These are phyloP conservation scores for Hedya salicella DNA, from an alignment of 2,888 invertebrate species.

Conservation along the genomic window DNA sequence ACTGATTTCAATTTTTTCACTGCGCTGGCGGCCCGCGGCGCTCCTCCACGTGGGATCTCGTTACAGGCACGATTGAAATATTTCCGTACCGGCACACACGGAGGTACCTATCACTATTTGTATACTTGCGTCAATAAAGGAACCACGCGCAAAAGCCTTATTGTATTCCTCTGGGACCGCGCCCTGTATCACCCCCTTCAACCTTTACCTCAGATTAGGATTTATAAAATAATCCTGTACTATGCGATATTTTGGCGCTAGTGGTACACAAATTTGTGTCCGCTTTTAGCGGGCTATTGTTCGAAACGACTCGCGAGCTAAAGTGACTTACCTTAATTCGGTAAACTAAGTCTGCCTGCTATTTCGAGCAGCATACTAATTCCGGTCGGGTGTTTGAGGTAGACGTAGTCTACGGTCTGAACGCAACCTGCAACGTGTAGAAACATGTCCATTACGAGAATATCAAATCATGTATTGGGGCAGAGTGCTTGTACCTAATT, in stretches of 20 bases:
- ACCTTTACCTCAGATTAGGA: conserved; percentile 32
- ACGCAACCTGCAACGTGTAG: conserved; percentile 26
- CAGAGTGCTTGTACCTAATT: conserved; percentile 3
- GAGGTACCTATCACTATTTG: conserved; percentile 56
- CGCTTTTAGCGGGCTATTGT: conserved; percentile 13
- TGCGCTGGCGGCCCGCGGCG: conserved; percentile 47
- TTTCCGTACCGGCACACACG: conserved; percentile 58
- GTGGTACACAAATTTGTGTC: background rate
- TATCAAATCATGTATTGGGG: conserved; percentile 16
- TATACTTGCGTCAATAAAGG: conserved; percentile 57
- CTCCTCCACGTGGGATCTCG: conserved; percentile 57
- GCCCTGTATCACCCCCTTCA: conserved; percentile 45
- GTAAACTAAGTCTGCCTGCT: conserved; percentile 23
- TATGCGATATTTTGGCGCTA: background rate
- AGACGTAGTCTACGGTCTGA: conserved; percentile 15
- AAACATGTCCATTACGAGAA: conserved; percentile 5
- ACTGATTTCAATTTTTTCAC: conserved; percentile 38
- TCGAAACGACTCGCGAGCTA: conserved; percentile 13
- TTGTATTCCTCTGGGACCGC: conserved; percentile 50
- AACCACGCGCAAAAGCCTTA: conserved; percentile 51
- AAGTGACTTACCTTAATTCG: conserved; percentile 16
- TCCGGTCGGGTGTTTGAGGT: conserved; percentile 20
- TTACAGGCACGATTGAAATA: conserved; percentile 64
- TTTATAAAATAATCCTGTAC: conserved; percentile 31
- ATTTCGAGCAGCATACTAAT: conserved; percentile 37